Evolutionary conservation across 1,140 invertebrate species (phyloP).

Genomic region (Drosophila jambulina): DNA sequence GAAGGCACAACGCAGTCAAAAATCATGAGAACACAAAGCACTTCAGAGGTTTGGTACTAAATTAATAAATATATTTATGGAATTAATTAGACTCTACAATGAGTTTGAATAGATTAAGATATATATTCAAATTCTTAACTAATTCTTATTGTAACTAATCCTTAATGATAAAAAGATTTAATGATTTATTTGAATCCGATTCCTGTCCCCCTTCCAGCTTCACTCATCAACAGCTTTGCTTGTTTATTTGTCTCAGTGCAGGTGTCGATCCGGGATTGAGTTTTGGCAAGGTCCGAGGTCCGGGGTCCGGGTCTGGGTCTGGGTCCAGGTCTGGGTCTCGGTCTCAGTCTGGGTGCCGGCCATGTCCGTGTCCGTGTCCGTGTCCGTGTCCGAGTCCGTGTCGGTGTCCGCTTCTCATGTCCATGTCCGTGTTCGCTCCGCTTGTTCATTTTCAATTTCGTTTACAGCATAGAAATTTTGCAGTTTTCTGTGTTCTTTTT

Average conservation of each 20-base stretch:
- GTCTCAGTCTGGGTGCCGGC: conserved; percentile 16
- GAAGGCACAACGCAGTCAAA: not conserved
- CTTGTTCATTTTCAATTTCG: conserved; percentile 71
- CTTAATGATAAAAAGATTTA: too few species aligned
- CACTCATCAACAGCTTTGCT: not conserved
- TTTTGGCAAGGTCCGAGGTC: not conserved
- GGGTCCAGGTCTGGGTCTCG: conserved; percentile 8
- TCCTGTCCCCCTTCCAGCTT: not conserved
- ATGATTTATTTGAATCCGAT: not conserved
- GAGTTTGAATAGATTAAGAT: not conserved
- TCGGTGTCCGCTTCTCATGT: conserved; percentile 26
- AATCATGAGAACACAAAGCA: not conserved
- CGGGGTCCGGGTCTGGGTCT: not conserved
- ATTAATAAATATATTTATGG: not conserved
- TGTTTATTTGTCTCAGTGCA: conserved; percentile 15
- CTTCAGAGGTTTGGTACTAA: not conserved
- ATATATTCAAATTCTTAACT: not conserved
- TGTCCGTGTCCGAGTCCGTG: conserved; percentile 22
- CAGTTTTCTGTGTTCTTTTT: conserved; percentile 17
- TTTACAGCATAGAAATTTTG: conserved; percentile 60
- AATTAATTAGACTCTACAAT: not conserved
- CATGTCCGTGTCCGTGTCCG: conserved; percentile 14
- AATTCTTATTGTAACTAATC: not conserved
- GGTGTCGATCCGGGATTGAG: conserved; percentile 6
- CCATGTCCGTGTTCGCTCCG: conserved; percentile 54